A percentile compares a stretch with the other conserved stretches of the same genome.
phyloP scores from a whole-genome alignment of 2,888 invertebrate genomes.

The Sabatieria punctata region DNA sequence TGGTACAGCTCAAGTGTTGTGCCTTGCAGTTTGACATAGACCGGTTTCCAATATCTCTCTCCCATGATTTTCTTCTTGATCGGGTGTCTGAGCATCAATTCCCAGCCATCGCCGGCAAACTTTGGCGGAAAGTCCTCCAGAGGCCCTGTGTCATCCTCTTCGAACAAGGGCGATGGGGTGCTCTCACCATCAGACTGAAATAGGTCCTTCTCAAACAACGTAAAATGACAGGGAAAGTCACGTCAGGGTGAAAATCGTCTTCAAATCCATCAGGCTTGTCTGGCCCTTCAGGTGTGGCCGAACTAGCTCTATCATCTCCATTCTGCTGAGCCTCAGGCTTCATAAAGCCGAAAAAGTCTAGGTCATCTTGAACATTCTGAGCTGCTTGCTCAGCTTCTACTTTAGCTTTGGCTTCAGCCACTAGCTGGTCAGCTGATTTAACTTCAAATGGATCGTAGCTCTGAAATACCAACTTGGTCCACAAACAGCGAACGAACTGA shows the following conservation, averaged over 20 bases:
- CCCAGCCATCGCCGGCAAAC: slow-evolving; percentile 74
- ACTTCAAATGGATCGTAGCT: slow-evolving; percentile 29
- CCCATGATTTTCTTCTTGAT: slow-evolving; percentile 62
- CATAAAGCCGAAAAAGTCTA: slow-evolving; percentile 14
- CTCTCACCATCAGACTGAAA: slow-evolving; percentile 1
- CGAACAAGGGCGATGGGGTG: slow-evolving; percentile 46
- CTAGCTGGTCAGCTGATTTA: slow-evolving; percentile 28
- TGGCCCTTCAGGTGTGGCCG: neutral
- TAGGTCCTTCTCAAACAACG: too few species aligned
- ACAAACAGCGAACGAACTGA: neutral
- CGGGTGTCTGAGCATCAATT: slow-evolving; percentile 83
- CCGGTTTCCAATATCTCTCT: slow-evolving; percentile 81
- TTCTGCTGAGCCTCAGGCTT: neutral
- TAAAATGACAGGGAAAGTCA: too few species aligned
- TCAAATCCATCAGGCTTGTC: slow-evolving; percentile 17
- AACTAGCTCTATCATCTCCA: neutral
- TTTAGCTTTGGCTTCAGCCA: slow-evolving; percentile 26
- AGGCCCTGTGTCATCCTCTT: slow-evolving; percentile 78
- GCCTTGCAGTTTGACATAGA: slow-evolving; percentile 65
- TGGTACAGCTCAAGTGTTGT: slow-evolving; percentile 54
- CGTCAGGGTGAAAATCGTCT: slow-evolving; percentile 19
- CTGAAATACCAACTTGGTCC: too few species aligned
- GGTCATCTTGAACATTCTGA: slow-evolving; percentile 14
- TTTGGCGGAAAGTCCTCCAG: slow-evolving; percentile 74
- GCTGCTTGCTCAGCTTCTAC: slow-evolving; percentile 18